These are phyloP conservation scores for Tragelaphus scriptus DNA, from an alignment of 2,113 vertebrate genomes.

Conservation along the genomic window DNA sequence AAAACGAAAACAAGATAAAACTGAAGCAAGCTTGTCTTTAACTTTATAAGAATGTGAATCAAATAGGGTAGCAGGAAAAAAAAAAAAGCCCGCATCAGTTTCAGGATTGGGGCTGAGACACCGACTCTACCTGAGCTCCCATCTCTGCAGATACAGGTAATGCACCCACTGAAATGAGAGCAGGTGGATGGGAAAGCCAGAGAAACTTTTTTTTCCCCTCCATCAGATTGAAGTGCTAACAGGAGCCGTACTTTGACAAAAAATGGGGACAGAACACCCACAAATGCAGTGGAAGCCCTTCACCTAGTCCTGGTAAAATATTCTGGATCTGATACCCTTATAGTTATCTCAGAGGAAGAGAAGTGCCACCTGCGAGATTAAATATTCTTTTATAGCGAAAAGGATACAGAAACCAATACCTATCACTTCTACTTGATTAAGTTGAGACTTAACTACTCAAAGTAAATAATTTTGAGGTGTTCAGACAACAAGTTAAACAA, in stretches of 20 bases:
- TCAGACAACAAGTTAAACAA: neutral
- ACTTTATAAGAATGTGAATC: slow-evolving; percentile 51
- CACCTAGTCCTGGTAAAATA: neutral
- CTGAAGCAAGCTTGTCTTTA: slow-evolving; percentile 38
- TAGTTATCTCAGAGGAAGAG: neutral
- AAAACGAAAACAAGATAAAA: slow-evolving; percentile 70
- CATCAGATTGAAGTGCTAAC: slow-evolving; percentile 42
- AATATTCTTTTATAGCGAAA: slow-evolving; percentile 5
- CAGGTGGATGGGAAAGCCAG: neutral
- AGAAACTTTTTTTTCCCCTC: neutral
- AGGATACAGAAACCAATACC: neutral
- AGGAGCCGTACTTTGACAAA: neutral
- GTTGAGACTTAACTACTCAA: neutral
- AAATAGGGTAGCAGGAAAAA: neutral
- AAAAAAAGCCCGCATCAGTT: slow-evolving; percentile 29
- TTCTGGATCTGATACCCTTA: slow-evolving; percentile 5
- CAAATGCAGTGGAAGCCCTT: neutral
- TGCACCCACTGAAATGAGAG: neutral
- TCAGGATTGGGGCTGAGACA: neutral
- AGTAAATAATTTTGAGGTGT: neutral
- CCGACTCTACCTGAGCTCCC: neutral
- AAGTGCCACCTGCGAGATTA: neutral
- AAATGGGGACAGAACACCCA: neutral
- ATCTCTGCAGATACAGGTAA: slow-evolving; percentile 25
- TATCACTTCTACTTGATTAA: neutral